A percentile compares a stretch with the other conserved stretches of the same genome.
phyloP scores from a whole-genome alignment of 2,113 vertebrate genomes.

The Heterotilapia buettikoferi region DNA sequence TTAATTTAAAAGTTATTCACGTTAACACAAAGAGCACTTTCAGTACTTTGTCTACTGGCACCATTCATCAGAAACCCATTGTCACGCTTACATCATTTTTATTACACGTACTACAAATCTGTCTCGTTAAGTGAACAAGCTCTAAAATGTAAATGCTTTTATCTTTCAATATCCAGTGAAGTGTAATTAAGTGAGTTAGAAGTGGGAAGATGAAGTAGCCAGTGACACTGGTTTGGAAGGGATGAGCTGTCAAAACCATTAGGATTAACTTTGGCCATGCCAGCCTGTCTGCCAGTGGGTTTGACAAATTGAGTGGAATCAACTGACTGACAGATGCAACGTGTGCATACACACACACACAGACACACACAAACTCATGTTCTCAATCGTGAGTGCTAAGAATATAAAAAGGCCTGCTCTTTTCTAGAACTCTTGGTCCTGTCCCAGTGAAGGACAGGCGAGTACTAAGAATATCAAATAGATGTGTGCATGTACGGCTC shows the following conservation, averaged over 20 bases:
- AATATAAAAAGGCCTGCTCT: not conserved
- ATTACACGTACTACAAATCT: not conserved
- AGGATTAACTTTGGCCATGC: conserved; percentile 52
- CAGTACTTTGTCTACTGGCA: not conserved
- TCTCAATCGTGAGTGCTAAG: not conserved
- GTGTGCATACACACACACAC: not conserved
- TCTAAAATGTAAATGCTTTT: not conserved
- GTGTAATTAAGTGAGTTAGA: not conserved
- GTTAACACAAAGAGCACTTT: not conserved
- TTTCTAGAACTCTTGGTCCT: not conserved
- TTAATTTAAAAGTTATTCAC: not conserved
- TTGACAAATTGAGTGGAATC: conserved; percentile 76
- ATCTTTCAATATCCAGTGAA: not conserved
- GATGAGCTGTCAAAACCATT: conserved; percentile 71
- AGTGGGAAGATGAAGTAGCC: not conserved
- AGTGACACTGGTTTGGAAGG: conserved; percentile 55
- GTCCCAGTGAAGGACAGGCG: not conserved
- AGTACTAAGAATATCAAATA: not conserved
- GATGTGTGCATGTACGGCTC: too few species aligned
- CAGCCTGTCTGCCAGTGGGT: not conserved
- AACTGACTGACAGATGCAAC: conserved; percentile 69
- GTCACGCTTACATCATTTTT: not conserved
- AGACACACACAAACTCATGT: not conserved
- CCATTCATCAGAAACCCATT: not conserved
- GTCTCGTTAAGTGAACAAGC: not conserved